Evolutionary conservation across 2,113 vertebrate species (phyloP).

Genomic region (Recurvirostra avosetta): DNA sequence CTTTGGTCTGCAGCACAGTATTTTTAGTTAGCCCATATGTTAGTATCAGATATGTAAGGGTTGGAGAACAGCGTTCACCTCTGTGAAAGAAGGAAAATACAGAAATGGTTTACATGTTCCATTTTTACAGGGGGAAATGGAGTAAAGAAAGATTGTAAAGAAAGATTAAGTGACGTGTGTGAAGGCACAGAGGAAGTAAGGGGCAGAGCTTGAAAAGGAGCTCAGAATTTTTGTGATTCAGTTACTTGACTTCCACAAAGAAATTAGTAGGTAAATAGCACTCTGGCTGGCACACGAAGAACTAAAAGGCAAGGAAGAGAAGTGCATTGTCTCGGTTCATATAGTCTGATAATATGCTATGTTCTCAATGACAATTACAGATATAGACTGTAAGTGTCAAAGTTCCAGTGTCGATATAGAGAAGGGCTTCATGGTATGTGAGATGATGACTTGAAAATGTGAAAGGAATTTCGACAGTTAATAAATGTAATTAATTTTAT

Average conservation of each 20-base stretch:
- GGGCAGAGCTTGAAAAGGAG: background rate
- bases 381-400: background rate
- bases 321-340: background rate
- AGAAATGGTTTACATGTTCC: background rate
- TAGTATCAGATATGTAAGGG: background rate
- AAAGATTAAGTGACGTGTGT: background rate
- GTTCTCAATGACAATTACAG: background rate
- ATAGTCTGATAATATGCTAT: background rate
- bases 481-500: background rate
- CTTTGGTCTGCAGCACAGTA: background rate
- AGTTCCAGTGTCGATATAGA: background rate
- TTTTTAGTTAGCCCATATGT: background rate
- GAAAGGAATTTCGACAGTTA: background rate
- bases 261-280: background rate
- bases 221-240: background rate
- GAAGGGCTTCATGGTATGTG: background rate
- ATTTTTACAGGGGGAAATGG: background rate
- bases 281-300: background rate
- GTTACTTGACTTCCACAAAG: background rate
- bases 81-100: background rate
- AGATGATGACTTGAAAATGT: background rate
- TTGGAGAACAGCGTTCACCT: background rate
- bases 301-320: background rate
- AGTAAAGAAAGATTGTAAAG: background rate
- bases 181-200: background rate